phyloP scores from a whole-genome alignment of 2,113 vertebrate species.

The Drymodes brunneopygia region DNA sequence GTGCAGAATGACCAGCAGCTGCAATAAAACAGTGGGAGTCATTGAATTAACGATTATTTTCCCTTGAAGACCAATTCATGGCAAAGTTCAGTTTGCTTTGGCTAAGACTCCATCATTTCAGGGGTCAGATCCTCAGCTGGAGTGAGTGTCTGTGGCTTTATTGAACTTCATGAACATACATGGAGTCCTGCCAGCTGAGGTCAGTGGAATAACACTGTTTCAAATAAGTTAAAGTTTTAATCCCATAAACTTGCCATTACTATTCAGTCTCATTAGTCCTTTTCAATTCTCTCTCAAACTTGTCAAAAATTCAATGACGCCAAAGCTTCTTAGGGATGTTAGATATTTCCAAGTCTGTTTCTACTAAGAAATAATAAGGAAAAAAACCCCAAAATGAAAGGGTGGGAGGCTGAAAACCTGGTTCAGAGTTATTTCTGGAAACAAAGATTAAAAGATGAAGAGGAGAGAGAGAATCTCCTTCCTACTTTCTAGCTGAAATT shows the following conservation, averaged over 20 bases:
- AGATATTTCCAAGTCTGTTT: background rate
- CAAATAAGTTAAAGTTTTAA: background rate
- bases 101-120: constrained; percentile 12
- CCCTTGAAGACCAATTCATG: constrained; percentile 22
- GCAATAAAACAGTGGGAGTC: constrained; percentile 24
- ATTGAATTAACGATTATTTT: constrained; percentile 51
- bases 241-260: background rate
- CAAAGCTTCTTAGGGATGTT: background rate
- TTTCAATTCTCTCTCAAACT: background rate
- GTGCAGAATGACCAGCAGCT: background rate
- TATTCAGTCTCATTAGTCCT: background rate
- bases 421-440: constrained; percentile 26
- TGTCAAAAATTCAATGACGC: background rate
- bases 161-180: background rate
- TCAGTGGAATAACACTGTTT: background rate
- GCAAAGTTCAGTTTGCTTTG: constrained; percentile 18
- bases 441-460: constrained; percentile 12
- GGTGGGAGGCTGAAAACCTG: background rate
- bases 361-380: background rate
- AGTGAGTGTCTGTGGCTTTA: background rate
- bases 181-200: background rate
- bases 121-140: constrained; percentile 3
- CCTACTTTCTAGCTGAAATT: constrained; percentile 2
- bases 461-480: background rate
- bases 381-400: background rate